Base-by-base conservation (phyloP, 2,797 vertebrate species). In the Danio jaintianensis region DNA sequence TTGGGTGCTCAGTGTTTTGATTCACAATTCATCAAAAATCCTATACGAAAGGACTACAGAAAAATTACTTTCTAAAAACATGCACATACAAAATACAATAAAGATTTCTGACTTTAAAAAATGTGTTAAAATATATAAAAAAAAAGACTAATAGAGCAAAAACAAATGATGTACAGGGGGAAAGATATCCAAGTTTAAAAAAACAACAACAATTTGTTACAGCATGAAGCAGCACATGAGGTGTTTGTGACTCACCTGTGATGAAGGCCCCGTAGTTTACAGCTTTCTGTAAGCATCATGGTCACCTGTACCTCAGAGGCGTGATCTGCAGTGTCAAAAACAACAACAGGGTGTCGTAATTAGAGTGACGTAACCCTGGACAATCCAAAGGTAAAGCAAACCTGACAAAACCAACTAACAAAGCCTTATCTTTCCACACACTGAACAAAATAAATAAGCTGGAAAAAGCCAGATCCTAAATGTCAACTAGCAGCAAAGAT, bases 211-310 rank as follows among this genome's bases (percentile, higher is more conserved):
- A 7, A 47, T 47, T 47, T 7, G 45, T 47, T 7, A 47, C 45
- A 47, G 45, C 45, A 47, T 2, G 52, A 62, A 53, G 12, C 59
- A 55, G 7, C 56, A 43, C 12, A 20, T 29, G 13, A 47, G 4
- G 6, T 47, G 7, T 22, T 40, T 10, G 16, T 42, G 55, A 84
- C 94, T 92, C 85, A 98, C 98, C 98, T 96, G 90, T 99, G 98
- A 91, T 99, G 98, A 87, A 99, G 97, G 11, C 98, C 97, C 70
- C 98, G 94, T 2, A 99, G 96, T 88, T 99, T 99, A 88, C 97
- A 99, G 84, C 98, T 98, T 89, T 99, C 98, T 1, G 98, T 98
- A 86, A 99, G 87, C 97, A 99, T 99, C 97, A 99, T 99, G 36
- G 97, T 99, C 91, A 99, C 96, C 90, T 99, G 98, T 45, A 98